These are phyloP conservation scores for Drosophila varians DNA, from an alignment of 1,140 invertebrate genomes.

Conservation along the genomic window DNA sequence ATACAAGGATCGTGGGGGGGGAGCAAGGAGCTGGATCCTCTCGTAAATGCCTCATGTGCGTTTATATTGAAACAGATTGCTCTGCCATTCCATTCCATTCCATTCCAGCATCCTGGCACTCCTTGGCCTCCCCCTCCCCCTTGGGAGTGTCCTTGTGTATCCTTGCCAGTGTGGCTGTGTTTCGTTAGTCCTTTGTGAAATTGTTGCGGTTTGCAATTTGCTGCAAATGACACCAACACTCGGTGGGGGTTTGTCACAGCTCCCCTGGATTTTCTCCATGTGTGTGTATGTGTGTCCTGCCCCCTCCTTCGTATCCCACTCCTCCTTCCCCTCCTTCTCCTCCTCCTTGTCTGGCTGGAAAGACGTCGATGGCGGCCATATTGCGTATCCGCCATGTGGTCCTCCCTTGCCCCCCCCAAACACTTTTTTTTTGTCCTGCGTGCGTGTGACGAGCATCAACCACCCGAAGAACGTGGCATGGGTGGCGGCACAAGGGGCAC, in stretches of 20 bases:
- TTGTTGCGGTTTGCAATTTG: constrained; percentile 83
- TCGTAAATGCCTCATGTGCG: constrained; percentile 82
- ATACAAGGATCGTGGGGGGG: background rate
- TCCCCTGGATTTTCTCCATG: constrained; percentile 6
- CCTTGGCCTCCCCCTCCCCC: too few relatives aligned
- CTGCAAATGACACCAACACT: constrained; percentile 76
- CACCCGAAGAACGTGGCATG: constrained; percentile 25
- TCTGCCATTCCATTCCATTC: constrained; percentile 51
- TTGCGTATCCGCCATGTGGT: constrained; percentile 62
- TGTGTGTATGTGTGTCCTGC: too few relatives aligned
- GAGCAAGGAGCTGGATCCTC: constrained; percentile 38
- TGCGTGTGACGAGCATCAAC: constrained; percentile 68
- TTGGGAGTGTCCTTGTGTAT: constrained; percentile 22
- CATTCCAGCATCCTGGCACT: constrained; percentile 8
- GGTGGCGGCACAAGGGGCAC: constrained; percentile 3
- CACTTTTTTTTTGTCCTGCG: constrained; percentile 34
- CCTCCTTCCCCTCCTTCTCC: background rate
- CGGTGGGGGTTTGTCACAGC: constrained; percentile 19
- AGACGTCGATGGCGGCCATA: constrained; percentile 37
- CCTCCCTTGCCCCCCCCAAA: too few relatives aligned
- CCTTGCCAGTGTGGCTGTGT: constrained; percentile 32
- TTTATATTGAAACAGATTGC: constrained; percentile 84
- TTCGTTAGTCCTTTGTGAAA: constrained; percentile 73
- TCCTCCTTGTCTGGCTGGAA: constrained; percentile 2
- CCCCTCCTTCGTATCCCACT: background rate